Evolutionary conservation across 2,113 vertebrate species (phyloP).

Genomic region (Dasyprocta punctata): DNA sequence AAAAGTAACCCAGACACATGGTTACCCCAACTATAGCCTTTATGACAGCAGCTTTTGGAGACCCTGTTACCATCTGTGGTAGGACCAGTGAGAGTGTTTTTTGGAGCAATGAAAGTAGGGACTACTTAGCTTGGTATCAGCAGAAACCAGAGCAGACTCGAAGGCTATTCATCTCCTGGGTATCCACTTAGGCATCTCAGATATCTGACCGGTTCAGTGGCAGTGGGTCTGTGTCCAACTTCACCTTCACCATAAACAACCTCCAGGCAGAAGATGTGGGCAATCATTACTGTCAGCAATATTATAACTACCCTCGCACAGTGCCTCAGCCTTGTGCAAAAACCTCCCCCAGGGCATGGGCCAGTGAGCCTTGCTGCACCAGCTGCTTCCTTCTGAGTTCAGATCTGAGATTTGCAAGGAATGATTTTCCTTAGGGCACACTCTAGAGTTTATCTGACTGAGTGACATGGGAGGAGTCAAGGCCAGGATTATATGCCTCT

Average conservation of each 20-base stretch:
- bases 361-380: not conserved
- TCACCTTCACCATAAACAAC: not conserved
- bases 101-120: accelerated
- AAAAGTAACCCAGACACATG: no score
- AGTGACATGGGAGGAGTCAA: not conserved
- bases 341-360: not conserved
- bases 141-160: not conserved
- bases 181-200: not conserved
- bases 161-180: not conserved
- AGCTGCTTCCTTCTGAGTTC: not conserved
- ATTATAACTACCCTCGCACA: not conserved
- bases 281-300: not conserved
- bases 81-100: not conserved
- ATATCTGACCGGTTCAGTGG: not conserved
- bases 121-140: not conserved
- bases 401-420: not conserved
- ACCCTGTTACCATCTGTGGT: not conserved
- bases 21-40: not conserved
- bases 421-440: not conserved
- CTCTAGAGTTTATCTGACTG: no score
- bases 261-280: not conserved
- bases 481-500: no score
- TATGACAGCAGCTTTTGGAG: not conserved
- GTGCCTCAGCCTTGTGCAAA: not conserved
- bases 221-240: not conserved